A percentile compares a stretch with the other conserved stretches of the same genome.
phyloP scores from a whole-genome alignment of 2,113 vertebrate genomes.

The Solea senegalensis region DNA sequence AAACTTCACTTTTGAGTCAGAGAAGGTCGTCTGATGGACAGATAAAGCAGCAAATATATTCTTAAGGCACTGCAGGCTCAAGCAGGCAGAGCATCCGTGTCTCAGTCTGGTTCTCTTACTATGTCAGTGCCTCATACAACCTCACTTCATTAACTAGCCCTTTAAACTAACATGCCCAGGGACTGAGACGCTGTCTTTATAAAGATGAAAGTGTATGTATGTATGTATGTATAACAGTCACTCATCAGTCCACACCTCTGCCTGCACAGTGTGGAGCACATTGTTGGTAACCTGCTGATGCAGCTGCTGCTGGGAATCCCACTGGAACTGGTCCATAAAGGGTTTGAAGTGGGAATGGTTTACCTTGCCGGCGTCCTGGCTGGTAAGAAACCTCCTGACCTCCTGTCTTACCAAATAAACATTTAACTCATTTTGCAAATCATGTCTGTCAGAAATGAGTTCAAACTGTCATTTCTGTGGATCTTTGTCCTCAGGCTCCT shows the following conservation, averaged over 20 bases:
- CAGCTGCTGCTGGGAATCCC: constrained; percentile 90
- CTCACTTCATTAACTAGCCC: too few relatives aligned
- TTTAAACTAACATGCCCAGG: too few relatives aligned
- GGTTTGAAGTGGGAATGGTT: constrained; percentile 89
- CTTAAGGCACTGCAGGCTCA: too few relatives aligned
- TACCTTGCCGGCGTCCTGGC: constrained; percentile 89
- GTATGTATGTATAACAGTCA: not conserved
- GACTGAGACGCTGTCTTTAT: too few relatives aligned
- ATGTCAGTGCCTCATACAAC: too few relatives aligned
- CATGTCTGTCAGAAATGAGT: not conserved
- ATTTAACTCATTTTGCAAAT: not conserved
- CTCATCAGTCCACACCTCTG: not conserved
- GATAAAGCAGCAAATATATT: too few relatives aligned
- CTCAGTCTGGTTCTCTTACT: too few relatives aligned
- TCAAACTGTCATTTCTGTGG: constrained; percentile 5
- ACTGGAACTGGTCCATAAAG: constrained; percentile 92
- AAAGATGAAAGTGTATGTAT: not conserved
- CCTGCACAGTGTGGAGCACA: constrained; percentile 86
- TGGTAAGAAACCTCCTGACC: constrained; percentile 73
- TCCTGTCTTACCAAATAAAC: not conserved
- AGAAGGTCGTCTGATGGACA: too few relatives aligned
- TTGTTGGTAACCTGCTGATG: constrained; percentile 88
- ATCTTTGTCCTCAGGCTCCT: constrained; percentile 81
- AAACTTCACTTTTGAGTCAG: too few relatives aligned
- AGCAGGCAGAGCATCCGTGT: too few relatives aligned